Evolutionary conservation across 2,113 vertebrate species (phyloP), one percentile per base, ranked within the genome.

Genomic region (Alouatta palliata): DNA sequence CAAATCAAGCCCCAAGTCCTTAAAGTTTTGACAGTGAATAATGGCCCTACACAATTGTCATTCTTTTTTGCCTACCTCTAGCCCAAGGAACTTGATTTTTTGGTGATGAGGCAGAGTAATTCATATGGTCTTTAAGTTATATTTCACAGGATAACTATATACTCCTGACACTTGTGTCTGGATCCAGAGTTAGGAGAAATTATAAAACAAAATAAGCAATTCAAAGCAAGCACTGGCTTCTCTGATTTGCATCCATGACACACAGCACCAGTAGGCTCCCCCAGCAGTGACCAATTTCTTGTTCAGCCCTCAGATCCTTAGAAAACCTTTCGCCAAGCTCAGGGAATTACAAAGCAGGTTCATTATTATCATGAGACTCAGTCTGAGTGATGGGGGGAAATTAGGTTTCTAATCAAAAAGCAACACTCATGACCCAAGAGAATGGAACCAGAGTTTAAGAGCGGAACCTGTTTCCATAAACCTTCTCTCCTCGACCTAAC

Each of bases 321-420:
- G 40, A 90, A 96, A 97, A 40, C 47, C 80, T 86, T 93, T 95
- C 49, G 20, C 20, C 56, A 32, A 80, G 13, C 35, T 94, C 93
- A 79, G 80, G 58, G 47, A 95, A 86, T 94, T 95, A 79, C 87
- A 90, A 97, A 92, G 3, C 12, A 95, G 61, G 92, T 87, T 93
- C 12, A 3, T 95, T 93, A 66, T 91, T 86, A 88, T n/a, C 87
- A 73, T 95, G 56, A 88, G 73, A 92, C 37, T 96, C 87, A 77
- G 19, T 84, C 75, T 95, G 87, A 90, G 71, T 84, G 66, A 97
- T 90, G 19, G 45, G n/a, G n/a, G 27, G 30, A 97, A 92, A 96
- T 92, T 86, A 87, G 25, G 23, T 86, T 95, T 98, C 96, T 96
- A 90, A 96, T 97, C 82, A 94, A 95, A 93, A 95, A 27, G 66